Percentiles rank a stretch among this genome's conserved stretches.
phyloP scores from a whole-genome alignment of 92 coral and sea anemone species.

The Palythoa caribaeorum region DNA sequence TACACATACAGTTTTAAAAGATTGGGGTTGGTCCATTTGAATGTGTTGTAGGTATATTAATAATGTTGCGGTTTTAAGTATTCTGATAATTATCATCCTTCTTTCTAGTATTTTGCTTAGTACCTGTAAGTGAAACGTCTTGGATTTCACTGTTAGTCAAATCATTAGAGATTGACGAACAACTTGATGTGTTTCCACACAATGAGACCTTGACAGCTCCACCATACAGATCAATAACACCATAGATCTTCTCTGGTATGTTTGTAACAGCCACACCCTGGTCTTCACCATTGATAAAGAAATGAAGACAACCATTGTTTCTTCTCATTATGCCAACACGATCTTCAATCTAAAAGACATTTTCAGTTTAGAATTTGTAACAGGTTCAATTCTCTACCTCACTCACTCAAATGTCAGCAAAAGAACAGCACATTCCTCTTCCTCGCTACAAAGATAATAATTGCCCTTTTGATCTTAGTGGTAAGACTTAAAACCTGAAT shows the following conservation, averaged over 20 bases:
- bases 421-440: no score
- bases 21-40: no score
- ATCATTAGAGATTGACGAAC: not conserved
- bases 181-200: conserved; percentile 19
- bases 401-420: not conserved
- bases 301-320: conserved; percentile 77
- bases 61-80: no score
- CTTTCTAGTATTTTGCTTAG: not conserved
- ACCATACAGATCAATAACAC: conserved; percentile 94
- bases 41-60: no score
- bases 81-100: not conserved
- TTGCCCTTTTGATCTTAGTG: no score
- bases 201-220: conserved; percentile 90
- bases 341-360: conserved; percentile 67
- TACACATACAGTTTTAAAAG: no score
- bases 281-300: conserved; percentile 83
- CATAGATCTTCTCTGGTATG: conserved; percentile 80
- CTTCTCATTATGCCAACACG: conserved; percentile 85
- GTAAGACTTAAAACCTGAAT: not conserved
- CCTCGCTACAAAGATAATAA: no score
- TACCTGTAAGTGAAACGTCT: conserved; percentile 11
- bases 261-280: conserved; percentile 86
- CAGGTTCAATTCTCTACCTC: not conserved
- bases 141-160: conserved; percentile 18
- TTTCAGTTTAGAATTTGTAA: not conserved